Evolutionary conservation across 1,140 invertebrate species (phyloP).

Genomic region (Ctenoplectra terminalis): DNA sequence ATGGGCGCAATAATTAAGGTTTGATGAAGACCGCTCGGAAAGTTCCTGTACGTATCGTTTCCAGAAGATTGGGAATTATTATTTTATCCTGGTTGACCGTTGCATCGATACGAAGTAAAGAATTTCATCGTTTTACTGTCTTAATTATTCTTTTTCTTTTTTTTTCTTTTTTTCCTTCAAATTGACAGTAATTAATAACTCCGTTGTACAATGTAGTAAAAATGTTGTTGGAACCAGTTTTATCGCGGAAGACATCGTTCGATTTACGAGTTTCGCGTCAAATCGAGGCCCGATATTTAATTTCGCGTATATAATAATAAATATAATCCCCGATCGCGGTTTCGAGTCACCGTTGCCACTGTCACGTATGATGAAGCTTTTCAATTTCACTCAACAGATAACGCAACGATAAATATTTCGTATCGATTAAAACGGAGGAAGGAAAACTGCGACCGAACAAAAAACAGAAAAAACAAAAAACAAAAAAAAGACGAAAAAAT

Average conservation of each 20-base stretch:
- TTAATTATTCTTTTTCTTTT: too few species aligned
- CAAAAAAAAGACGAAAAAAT: background rate
- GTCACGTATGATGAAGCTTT: slow-evolving; percentile 48
- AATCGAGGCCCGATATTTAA: slow-evolving; percentile 27
- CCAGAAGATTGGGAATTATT: background rate
- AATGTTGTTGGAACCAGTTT: background rate
- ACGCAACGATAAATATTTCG: slow-evolving; percentile 40
- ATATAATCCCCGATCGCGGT: slow-evolving; percentile 14
- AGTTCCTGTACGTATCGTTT: background rate
- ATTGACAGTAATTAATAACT: background rate
- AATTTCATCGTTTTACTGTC: background rate
- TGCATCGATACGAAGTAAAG: background rate
- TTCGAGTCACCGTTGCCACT: slow-evolving; percentile 14
- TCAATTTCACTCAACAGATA: slow-evolving; percentile 53
- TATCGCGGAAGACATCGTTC: background rate
- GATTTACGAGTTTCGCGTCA: slow-evolving; percentile 4
- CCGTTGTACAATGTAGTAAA: background rate
- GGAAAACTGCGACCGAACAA: slow-evolving; percentile 16
- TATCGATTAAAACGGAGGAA: slow-evolving; percentile 41
- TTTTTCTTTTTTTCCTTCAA: too few species aligned
- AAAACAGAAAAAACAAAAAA: background rate
- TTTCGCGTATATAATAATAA: slow-evolving; percentile 40
- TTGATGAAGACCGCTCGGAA: background rate
- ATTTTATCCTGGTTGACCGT: background rate
- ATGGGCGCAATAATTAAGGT: slow-evolving; percentile 21